Evolutionary conservation across 2,888 invertebrate species (phyloP), one percentile per base, ranked within the genome.

Genomic region (Liodrosophila aerea): DNA sequence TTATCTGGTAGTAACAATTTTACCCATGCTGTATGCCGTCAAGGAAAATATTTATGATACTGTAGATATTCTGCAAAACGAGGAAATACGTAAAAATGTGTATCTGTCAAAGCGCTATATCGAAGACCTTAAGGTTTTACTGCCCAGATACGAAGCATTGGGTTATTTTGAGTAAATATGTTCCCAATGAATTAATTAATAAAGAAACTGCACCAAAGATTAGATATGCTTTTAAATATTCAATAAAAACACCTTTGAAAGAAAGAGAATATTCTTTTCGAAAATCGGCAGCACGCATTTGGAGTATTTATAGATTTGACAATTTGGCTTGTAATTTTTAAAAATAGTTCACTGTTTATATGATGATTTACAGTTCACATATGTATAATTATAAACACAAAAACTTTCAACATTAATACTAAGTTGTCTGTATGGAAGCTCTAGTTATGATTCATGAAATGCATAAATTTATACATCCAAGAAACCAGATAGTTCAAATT

Each of bases 401-500:
- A 22, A 5, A 29, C 7, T 29, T 7, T 7, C 7, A 39, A 4
- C 31, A n/a, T 13, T 33, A 43, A 29, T 36, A 41, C 44, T 59
- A 43, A 8, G 7, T 43, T 46, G 13, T 37, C 16, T 41, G 8
- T 15, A 7, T 53, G 59, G 46, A 71, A 65, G 62, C 43, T 9
- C 70, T 27, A 4, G 4, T 12, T n/a, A 12, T 40, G 31, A 3
- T 7, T 52, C 2, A n/a, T 22, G 22, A 22, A 15, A 16, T 22
- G 12, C 5, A 4, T 2, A 1, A 4, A 30, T 5, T 64, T 85
- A 87, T 1, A 73, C 44, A 62, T 90, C 90, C 53, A 90, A 74
- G 64, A 89, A 90, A 0, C 90, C 90, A 12, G 84, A 84, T 15
- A 89, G 61, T 66, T 90, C 90, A 30, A 90, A 89, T 53, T 90